Evolutionary conservation across 1,140 invertebrate genomes (phyloP).

Genomic region (Cyrtorhinus lividipennis): DNA sequence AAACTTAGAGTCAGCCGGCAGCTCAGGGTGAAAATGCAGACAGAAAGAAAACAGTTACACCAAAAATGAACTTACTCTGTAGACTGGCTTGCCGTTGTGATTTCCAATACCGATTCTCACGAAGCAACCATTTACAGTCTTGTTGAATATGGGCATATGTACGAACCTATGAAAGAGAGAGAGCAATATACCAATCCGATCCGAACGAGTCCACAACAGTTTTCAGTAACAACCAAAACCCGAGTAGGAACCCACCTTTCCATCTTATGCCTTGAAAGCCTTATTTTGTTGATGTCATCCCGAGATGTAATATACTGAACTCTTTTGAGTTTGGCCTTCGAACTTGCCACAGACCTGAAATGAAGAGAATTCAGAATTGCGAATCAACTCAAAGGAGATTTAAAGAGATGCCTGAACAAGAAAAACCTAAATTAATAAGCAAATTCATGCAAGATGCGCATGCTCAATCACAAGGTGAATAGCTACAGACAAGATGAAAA

Average conservation of each 20-base stretch:
- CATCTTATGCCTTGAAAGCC: slow-evolving; percentile 81
- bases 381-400: too few species aligned
- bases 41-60: too few species aligned
- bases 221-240: slow-evolving; percentile 1
- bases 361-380: too few species aligned
- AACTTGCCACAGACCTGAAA: slow-evolving; percentile 33
- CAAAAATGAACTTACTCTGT: slow-evolving; percentile 44
- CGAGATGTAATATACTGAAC: slow-evolving; percentile 49
- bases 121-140: slow-evolving; percentile 82
- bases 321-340: slow-evolving; percentile 36
- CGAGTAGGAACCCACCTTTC: slow-evolving; percentile 40
- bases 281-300: slow-evolving; percentile 75
- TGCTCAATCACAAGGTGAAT: too few species aligned
- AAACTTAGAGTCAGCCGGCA: slow-evolving; percentile 10
- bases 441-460: too few species aligned
- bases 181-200: slow-evolving; percentile 6
- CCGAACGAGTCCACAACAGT: not conserved
- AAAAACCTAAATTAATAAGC: too few species aligned
- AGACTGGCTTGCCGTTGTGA: slow-evolving; percentile 74
- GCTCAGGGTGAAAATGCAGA: too few species aligned
- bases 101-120: slow-evolving; percentile 93
- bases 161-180: slow-evolving; percentile 50
- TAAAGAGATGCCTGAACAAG: too few species aligned
- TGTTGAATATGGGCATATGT: slow-evolving; percentile 88
- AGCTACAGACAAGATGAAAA: too few species aligned